These are phyloP conservation scores for Hyperoplus immaculatus DNA, from an alignment of 2,797 vertebrate species.

Conservation along the genomic window DNA sequence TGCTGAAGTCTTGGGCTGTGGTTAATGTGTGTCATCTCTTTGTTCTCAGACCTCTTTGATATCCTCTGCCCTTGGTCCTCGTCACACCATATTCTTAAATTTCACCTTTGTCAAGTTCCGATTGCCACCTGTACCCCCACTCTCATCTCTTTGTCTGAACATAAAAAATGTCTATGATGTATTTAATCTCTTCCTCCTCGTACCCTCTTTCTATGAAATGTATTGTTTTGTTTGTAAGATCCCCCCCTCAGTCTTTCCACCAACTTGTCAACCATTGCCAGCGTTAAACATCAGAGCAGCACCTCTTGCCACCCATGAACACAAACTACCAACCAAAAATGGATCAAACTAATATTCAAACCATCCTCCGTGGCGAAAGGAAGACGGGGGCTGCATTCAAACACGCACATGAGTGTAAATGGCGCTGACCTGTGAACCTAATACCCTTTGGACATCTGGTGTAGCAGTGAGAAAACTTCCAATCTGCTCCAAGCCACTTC, in stretches of 20 bases:
- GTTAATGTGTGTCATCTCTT: slow-evolving; percentile 74
- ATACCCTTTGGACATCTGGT: slow-evolving; percentile 12
- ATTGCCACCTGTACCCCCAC: slow-evolving; percentile 61
- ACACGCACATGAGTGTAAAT: slow-evolving; percentile 31
- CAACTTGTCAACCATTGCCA: slow-evolving; percentile 37
- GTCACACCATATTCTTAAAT: slow-evolving; percentile 60
- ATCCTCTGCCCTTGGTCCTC: slow-evolving; percentile 66
- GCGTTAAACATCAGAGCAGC: slow-evolving; percentile 60
- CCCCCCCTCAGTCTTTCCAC: slow-evolving; percentile 42
- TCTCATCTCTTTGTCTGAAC: slow-evolving; percentile 62
- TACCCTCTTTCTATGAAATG: slow-evolving; percentile 52
- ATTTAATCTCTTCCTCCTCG: slow-evolving; percentile 45
- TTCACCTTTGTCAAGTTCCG: slow-evolving; percentile 59
- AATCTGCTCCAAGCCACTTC: slow-evolving; percentile 28
- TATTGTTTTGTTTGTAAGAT: slow-evolving; percentile 31
- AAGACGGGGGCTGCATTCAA: slow-evolving; percentile 35
- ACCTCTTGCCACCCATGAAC: slow-evolving; percentile 64
- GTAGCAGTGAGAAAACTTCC: slow-evolving; percentile 37
- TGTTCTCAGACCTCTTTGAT: slow-evolving; percentile 84
- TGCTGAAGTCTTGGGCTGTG: slow-evolving; percentile 50
- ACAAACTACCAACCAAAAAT: slow-evolving; percentile 72
- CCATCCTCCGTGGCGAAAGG: slow-evolving; percentile 35
- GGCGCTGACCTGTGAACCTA: slow-evolving; percentile 42
- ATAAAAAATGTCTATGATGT: slow-evolving; percentile 72
- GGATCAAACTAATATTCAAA: slow-evolving; percentile 54